Base-by-base conservation (phyloP, 2,888 invertebrate species). In the Geophilus truncorum region DNA sequence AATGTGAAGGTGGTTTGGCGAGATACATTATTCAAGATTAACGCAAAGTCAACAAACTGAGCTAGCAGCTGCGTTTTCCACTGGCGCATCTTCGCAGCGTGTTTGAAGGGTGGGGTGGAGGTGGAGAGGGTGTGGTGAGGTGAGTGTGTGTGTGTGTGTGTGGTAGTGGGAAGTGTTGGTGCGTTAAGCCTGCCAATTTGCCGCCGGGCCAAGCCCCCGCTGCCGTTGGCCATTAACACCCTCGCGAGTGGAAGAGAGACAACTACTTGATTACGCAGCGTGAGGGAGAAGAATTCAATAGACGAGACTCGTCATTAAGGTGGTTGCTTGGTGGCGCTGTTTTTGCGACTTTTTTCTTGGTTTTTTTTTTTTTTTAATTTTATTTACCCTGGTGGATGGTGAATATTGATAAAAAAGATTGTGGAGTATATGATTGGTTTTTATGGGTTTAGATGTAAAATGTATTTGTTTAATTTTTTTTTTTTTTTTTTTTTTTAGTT, bases 1-100 rank as follows among this genome's bases (percentile, higher is more conserved):
- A 34, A n/a, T 30, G 30, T 4, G 40, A 21, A 78, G 36, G 30
- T 45, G 79, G 30, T n/a, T 21, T 28, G 70, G 23, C 10, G 28
- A 23, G 62, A 57, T 79, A 79, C 79, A 79, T 79, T 79, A 79
- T 79, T 79, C 79, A 79, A 79, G 79, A 79, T 79, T 79, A 79
- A 79, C 79, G 57, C 57, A 79, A 40, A 34, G 36, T 32, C 77
- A 77, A 36, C 36, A 70, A 25, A 25, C 70, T 28, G 10, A 10
- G 70, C 70, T 12, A 10, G 28, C 70, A 70, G 70, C 70, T 70
- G 70, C 25, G 70, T 70, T 70, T 70, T 12, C 51, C 10, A 15
- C 40, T 18, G 32, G 32, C 32, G 32, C 77, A 5, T 77, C 77
- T 10, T 76, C 21, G 7, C 18, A 18, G 51, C 5, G 51, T 15